These are phyloP conservation scores for Periplaneta americana DNA, from an alignment of 1,140 invertebrate genomes.

Conservation along the genomic window DNA sequence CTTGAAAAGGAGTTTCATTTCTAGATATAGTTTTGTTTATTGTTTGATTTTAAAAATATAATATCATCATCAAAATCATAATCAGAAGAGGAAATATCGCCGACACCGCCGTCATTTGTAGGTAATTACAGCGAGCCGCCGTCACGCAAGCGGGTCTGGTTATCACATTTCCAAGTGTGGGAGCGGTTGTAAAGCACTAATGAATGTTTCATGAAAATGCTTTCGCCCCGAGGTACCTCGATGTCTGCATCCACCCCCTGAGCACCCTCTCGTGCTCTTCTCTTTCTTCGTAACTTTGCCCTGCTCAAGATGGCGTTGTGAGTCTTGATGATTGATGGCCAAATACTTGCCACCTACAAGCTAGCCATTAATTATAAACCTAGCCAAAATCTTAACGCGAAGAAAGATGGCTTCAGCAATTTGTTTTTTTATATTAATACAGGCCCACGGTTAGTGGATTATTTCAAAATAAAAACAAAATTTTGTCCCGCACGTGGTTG, in stretches of 20 bases:
- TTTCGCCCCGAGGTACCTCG: background rate
- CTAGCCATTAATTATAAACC: slow-evolving; percentile 11
- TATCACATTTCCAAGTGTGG: no score
- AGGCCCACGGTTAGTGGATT: background rate
- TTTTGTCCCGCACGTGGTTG: background rate
- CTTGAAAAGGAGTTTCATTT: no score
- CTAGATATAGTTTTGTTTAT: no score
- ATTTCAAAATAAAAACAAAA: background rate
- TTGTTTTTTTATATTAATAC: background rate
- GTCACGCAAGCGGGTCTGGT: no score
- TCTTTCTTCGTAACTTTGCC: background rate
- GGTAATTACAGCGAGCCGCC: no score
- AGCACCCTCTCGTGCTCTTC: background rate
- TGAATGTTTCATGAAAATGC: background rate
- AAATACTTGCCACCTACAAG: slow-evolving; percentile 10
- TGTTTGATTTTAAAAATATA: no score
- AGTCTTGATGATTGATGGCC: slow-evolving; percentile 5
- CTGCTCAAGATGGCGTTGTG: slow-evolving; percentile 4
- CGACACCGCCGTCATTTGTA: no score
- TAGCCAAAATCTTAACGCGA: slow-evolving; percentile 7
- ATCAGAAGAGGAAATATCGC: no score
- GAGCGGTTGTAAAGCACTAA: background rate
- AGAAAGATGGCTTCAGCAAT: slow-evolving; percentile 9
- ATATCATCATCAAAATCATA: no score
- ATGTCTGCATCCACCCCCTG: background rate